Percentiles rank a stretch among this genome's conserved stretches.
Evolutionary conservation across 2,797 vertebrate species (phyloP).

Genomic region (Hapalemur alaotrensis): DNA sequence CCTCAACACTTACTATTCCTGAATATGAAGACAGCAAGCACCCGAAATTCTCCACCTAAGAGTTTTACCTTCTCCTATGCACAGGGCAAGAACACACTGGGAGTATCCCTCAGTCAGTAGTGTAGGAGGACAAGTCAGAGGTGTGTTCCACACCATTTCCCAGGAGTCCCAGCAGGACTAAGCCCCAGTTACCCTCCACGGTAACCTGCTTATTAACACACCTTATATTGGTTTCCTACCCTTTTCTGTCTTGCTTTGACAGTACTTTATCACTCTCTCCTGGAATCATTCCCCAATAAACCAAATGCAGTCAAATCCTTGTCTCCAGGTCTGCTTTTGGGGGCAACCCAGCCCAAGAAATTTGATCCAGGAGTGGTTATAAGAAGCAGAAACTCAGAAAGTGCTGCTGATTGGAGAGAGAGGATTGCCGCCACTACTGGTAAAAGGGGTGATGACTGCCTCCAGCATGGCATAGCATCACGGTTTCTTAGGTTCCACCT

Average conservation of each 20-base stretch:
- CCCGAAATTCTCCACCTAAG: background rate
- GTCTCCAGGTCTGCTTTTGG: background rate
- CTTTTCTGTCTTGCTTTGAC: background rate
- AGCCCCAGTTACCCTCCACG: background rate
- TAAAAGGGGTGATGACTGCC: background rate
- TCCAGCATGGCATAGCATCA: background rate
- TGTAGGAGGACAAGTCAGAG: background rate
- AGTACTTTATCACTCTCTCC: background rate
- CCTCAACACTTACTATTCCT: background rate
- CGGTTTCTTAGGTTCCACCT: background rate
- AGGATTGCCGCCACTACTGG: background rate
- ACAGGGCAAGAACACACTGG: background rate
- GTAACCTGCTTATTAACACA: background rate
- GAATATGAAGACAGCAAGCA: background rate
- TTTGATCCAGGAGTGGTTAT: background rate
- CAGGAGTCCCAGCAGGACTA: background rate
- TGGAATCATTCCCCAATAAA: background rate
- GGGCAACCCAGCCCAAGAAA: background rate
- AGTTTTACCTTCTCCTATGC: background rate
- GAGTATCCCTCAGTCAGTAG: too few species aligned
- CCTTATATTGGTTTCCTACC: background rate
- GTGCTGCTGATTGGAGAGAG: background rate
- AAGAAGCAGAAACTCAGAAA: background rate
- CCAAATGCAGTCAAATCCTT: background rate
- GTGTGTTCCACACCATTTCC: background rate